phyloP scores from a whole-genome alignment of 2,797 vertebrate genomes.

The Mycteria americana region DNA sequence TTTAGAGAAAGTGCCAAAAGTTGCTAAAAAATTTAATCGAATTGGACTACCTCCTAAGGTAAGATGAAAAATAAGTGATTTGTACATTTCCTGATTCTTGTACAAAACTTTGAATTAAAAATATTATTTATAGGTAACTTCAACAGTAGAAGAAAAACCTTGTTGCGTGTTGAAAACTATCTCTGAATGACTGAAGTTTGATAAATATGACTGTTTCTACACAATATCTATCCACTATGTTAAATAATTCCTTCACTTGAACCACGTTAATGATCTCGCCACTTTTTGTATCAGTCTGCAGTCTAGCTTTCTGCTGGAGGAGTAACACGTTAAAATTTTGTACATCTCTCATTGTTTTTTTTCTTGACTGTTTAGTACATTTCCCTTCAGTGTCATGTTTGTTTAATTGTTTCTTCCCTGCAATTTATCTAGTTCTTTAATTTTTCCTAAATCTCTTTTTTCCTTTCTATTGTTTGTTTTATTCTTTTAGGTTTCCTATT shows the following conservation, averaged over 20 bases:
- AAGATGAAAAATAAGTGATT: constrained; percentile 19
- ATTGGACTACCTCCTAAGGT: constrained; percentile 98
- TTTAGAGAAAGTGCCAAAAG: constrained; percentile 95
- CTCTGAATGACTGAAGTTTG: not conserved
- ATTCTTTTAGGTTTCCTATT: not conserved
- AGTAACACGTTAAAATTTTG: not conserved
- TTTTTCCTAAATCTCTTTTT: not conserved
- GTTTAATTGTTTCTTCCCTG: not conserved
- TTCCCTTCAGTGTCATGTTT: not conserved
- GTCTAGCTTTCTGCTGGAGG: not conserved
- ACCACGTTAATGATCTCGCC: not conserved
- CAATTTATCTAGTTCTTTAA: not conserved
- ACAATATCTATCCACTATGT: not conserved
- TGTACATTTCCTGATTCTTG: not conserved
- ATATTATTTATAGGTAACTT: not conserved
- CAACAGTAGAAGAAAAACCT: not conserved
- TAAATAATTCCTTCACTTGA: not conserved
- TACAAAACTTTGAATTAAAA: not conserved
- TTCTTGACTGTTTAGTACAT: not conserved
- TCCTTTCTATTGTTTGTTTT: not conserved
- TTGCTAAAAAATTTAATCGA: constrained; percentile 93
- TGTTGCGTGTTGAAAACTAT: not conserved
- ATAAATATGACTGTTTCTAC: not conserved
- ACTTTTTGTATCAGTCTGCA: not conserved
- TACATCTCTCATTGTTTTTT: not conserved